Evolutionary conservation across 2,797 vertebrate genomes (phyloP).

Genomic region (Melanotaenia pygmaea): DNA sequence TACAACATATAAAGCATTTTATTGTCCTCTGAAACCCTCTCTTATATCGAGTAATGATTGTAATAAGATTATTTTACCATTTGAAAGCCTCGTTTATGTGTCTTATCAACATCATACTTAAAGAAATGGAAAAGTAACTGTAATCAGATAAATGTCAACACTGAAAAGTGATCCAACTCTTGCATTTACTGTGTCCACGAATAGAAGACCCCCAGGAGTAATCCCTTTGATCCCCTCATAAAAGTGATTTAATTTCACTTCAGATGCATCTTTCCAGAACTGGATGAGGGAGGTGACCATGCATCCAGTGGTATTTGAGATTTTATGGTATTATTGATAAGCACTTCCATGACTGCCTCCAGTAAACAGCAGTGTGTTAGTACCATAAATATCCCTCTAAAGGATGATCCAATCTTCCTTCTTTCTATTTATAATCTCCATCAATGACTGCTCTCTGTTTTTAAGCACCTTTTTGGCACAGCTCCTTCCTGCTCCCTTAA

Average conservation of each 20-base stretch:
- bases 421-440: conserved; percentile 78
- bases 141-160: conserved; percentile 63
- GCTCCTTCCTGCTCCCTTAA: conserved; percentile 58
- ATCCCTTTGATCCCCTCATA: conserved; percentile 74
- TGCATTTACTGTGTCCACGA: conserved; percentile 68
- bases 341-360: conserved; percentile 48
- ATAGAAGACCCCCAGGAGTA: conserved; percentile 66
- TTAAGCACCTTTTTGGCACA: conserved; percentile 67
- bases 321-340: conserved; percentile 77
- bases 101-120: conserved; percentile 36
- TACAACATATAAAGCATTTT: background rate
- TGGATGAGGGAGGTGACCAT: conserved; percentile 46
- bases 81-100: background rate
- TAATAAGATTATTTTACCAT: background rate
- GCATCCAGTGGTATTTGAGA: conserved; percentile 60
- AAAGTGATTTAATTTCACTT: conserved; percentile 79
- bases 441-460: conserved; percentile 79
- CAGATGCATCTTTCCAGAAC: conserved; percentile 64
- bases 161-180: conserved; percentile 71
- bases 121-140: conserved; percentile 43
- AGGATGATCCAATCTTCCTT: conserved; percentile 66
- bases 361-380: conserved; percentile 60
- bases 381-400: conserved; percentile 73
- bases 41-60: background rate
- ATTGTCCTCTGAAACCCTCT: background rate